A percentile compares a stretch with the other conserved stretches of the same genome.
Evolutionary conservation across 2,113 vertebrate species (phyloP).

Genomic region (cattle (Bos taurus)): DNA sequence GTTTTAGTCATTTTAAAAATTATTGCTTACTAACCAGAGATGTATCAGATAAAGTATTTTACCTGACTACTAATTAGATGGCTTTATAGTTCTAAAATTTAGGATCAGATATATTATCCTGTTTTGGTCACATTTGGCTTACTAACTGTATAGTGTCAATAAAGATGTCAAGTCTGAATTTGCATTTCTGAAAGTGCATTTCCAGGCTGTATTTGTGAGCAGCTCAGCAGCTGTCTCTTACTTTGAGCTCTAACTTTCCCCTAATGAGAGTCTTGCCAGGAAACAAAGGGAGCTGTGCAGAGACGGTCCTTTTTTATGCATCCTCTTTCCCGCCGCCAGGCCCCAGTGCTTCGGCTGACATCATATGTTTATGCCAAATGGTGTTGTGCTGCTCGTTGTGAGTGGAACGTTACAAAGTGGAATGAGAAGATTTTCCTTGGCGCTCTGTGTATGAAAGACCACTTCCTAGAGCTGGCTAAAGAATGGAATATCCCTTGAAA

Average conservation of each 20-base stretch:
- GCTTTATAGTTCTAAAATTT: neutral
- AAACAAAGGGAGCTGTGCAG: conserved; percentile 22
- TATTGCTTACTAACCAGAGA: neutral
- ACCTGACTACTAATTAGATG: neutral
- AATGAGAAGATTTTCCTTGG: neutral
- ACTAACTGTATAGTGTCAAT: neutral
- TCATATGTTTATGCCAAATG: neutral
- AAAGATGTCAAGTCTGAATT: neutral
- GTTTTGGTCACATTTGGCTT: neutral
- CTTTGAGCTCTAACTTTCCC: conserved; percentile 1
- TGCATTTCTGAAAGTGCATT: neutral
- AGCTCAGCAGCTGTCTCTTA: neutral
- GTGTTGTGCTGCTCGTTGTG: neutral
- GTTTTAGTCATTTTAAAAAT: neutral
- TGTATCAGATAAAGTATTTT: conserved; percentile 7
- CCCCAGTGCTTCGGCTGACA: neutral
- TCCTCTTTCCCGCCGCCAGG: neutral
- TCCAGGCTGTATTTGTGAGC: neutral
- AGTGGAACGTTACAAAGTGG: neutral
- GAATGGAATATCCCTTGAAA: neutral
- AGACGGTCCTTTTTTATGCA: neutral
- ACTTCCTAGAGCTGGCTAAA: neutral
- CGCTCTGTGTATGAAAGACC: neutral
- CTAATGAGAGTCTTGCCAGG: conserved; percentile 52
- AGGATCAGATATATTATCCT: neutral